phyloP scores from a whole-genome alignment of 53 echinoderm and acorn worm species.

The Stichopus horrens region DNA sequence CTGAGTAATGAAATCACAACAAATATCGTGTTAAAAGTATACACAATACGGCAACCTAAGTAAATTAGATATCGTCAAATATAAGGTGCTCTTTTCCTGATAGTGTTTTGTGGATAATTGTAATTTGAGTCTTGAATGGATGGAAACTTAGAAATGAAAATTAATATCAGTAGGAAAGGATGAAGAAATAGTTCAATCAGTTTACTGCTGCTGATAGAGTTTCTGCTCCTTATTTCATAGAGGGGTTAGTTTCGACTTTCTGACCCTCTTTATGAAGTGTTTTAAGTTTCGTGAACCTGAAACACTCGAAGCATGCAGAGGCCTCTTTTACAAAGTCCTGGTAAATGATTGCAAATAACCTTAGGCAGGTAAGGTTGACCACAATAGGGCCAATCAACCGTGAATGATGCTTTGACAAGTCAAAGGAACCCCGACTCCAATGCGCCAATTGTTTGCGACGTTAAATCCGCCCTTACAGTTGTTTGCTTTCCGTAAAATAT shows the following conservation, averaged over 20 bases:
- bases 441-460: conserved; percentile 18
- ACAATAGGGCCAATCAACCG: conserved; percentile 20
- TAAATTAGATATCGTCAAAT: too few species aligned
- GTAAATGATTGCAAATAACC: conserved; percentile 42
- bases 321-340: conserved; percentile 6
- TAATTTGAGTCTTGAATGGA: too few species aligned
- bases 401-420: conserved; percentile 42
- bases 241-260: neutral
- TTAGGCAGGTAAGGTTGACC: conserved; percentile 17
- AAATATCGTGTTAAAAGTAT: too few species aligned
- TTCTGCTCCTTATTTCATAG: neutral
- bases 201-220: too few species aligned
- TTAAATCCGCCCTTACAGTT: conserved; percentile 37
- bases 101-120: too few species aligned
- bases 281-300: conserved; percentile 15
- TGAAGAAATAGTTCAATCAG: too few species aligned
- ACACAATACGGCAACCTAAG: too few species aligned
- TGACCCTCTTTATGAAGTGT: neutral
- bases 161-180: too few species aligned
- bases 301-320: conserved; percentile 5
- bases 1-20: too few species aligned
- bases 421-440: conserved; percentile 34
- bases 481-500: conserved; percentile 34
- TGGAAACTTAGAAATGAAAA: too few species aligned
- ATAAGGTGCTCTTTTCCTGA: too few species aligned